A percentile compares a stretch with the other conserved stretches of the same genome.
Evolutionary conservation across 2,888 invertebrate species (phyloP).

Genomic region (Onthophagus sagittarius): DNA sequence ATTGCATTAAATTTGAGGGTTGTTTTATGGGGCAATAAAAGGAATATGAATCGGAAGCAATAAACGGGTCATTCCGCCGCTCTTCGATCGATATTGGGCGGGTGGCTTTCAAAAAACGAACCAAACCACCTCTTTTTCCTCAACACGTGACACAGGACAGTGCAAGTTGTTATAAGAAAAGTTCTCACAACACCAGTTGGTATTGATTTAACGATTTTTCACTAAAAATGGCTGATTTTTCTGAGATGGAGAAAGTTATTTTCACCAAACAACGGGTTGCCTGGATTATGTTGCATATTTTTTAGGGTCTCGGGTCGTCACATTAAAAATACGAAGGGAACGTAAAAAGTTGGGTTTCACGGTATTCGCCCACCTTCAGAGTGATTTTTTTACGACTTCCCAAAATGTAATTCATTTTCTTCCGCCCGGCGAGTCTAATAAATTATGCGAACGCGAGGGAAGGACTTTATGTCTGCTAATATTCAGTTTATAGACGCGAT

Average conservation of each 20-base stretch:
- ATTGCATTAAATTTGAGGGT: constrained; percentile 25
- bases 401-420: constrained; percentile 1
- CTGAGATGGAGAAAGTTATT: not conserved
- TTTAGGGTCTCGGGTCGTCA: not conserved
- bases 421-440: not conserved
- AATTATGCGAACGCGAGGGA: not conserved
- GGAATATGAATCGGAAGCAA: constrained; percentile 30
- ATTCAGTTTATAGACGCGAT: not conserved
- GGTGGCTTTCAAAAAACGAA: not conserved
- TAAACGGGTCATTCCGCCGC: constrained; percentile 20
- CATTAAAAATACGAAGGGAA: not conserved
- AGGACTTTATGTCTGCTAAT: not conserved
- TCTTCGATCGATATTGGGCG: not conserved
- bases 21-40: constrained; percentile 28
- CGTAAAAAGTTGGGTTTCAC: not conserved
- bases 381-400: constrained; percentile 12
- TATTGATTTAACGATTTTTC: not conserved
- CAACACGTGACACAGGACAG: not conserved
- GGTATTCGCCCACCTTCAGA: constrained; percentile 7
- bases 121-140: not conserved
- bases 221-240: not conserved
- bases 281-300: not conserved
- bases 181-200: not conserved
- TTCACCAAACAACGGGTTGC: not conserved
- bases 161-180: not conserved